Evolutionary conservation across 2,797 vertebrate genomes (phyloP).

Genomic region (Cetoscarus ocellatus): DNA sequence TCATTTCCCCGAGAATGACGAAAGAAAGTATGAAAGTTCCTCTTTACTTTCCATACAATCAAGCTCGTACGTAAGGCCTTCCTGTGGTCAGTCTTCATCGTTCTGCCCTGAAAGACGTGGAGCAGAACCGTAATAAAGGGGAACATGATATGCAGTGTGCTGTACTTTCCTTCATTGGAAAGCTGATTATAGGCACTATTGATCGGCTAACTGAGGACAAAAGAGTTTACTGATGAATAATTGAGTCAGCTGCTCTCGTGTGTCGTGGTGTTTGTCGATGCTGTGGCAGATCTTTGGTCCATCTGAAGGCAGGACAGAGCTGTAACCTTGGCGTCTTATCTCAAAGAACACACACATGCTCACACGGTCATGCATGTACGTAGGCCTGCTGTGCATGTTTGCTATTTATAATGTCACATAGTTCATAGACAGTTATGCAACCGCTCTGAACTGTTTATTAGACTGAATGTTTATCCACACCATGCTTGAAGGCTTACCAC

Average conservation of each 20-base stretch:
- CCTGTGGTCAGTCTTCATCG: no score
- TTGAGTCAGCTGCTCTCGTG: conserved; percentile 44
- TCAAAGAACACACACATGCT: conserved; percentile 1
- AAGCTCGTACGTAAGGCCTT: no score
- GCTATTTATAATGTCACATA: no score
- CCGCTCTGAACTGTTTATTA: no score
- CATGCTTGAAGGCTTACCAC: no score
- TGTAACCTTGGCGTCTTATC: conserved; percentile 22
- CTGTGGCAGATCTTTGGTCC: conserved; percentile 15
- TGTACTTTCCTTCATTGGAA: conserved; percentile 2
- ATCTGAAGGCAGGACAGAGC: conserved; percentile 36
- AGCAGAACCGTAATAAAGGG: background rate
- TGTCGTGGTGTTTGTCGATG: conserved; percentile 41
- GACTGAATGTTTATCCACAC: no score
- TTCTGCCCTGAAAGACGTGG: no score
- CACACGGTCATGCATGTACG: conserved; percentile 8
- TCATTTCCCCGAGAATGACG: no score
- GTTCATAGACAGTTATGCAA: no score
- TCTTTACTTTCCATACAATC: no score
- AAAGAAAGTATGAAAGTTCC: no score
- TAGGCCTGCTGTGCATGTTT: background rate
- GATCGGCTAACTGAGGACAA: conserved; percentile 45
- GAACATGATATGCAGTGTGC: background rate
- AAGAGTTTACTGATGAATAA: conserved; percentile 62
- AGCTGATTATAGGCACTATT: conserved; percentile 46